These are phyloP conservation scores for Alectoris magna DNA, from an alignment of 2,797 vertebrate species.

Conservation along the genomic window DNA sequence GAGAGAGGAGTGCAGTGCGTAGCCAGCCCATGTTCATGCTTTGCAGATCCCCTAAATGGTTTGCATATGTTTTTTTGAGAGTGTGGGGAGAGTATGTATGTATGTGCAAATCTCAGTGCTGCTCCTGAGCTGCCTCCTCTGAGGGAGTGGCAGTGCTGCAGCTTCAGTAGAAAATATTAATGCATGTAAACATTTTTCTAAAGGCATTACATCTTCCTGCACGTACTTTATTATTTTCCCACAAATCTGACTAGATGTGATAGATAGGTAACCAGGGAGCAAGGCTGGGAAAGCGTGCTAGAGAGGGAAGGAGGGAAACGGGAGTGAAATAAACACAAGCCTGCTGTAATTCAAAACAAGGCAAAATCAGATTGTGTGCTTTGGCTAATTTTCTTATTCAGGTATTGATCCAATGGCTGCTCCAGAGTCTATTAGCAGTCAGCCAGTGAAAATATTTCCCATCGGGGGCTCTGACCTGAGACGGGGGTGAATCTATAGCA, in stretches of 20 bases:
- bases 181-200: slow-evolving; percentile 69
- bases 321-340: slow-evolving; percentile 53
- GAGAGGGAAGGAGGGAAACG: slow-evolving; percentile 34
- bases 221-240: slow-evolving; percentile 68
- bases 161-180: slow-evolving; percentile 70
- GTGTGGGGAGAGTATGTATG: not conserved
- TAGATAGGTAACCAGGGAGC: slow-evolving; percentile 61
- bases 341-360: slow-evolving; percentile 78
- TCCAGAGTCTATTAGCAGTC: slow-evolving; percentile 86
- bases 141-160: slow-evolving; percentile 34
- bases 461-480: slow-evolving; percentile 82
- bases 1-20: not conserved
- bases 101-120: not conserved
- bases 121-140: not conserved
- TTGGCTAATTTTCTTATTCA: slow-evolving; percentile 83
- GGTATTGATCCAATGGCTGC: slow-evolving; percentile 80
- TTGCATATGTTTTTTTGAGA: not conserved
- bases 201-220: slow-evolving; percentile 67
- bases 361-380: slow-evolving; percentile 78
- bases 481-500: slow-evolving; percentile 83
- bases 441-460: slow-evolving; percentile 85
- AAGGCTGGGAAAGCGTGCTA: slow-evolving; percentile 1
- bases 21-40: not conserved
- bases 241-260: slow-evolving; percentile 73
- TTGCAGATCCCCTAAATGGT: not conserved